Conservation (phyloP, 2,113 vertebrate genomes). For the Hyperoodon ampullatus region DNA sequence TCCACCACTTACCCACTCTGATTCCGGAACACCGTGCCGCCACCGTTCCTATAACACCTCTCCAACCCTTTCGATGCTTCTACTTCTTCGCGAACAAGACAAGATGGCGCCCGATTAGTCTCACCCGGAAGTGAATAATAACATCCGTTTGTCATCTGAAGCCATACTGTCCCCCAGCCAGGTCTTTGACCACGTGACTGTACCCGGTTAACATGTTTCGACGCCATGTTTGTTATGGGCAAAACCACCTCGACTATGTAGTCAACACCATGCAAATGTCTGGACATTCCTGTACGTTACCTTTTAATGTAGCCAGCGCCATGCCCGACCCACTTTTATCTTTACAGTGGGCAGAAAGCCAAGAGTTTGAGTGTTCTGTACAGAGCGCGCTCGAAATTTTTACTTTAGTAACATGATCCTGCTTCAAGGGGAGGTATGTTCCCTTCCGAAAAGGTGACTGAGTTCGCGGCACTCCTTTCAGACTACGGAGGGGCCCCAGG, state of each 20-base stretch:
- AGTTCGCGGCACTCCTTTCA: not conserved
- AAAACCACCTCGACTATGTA: not conserved
- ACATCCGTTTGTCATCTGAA: slow-evolving; percentile 75
- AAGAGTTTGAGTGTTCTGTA: not conserved
- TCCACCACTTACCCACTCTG: slow-evolving; percentile 63
- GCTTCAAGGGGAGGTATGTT: not conserved
- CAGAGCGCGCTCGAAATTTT: not conserved
- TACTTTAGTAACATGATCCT: not conserved
- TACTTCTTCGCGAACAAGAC: slow-evolving; percentile 85
- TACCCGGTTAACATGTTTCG: accelerated
- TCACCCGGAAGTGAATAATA: slow-evolving; percentile 84
- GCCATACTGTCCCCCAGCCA: not conserved
- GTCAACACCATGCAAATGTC: not conserved
- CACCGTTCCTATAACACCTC: slow-evolving; percentile 63
- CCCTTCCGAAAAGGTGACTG: not conserved
- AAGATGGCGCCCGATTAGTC: slow-evolving; percentile 85
- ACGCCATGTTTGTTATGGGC: slow-evolving; percentile 82
- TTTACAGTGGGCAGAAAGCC: not conserved
- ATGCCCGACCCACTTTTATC: not conserved
- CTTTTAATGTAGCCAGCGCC: not conserved
- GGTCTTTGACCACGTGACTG: not conserved
- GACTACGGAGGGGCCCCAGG: not conserved
- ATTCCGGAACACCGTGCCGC: slow-evolving; percentile 63
- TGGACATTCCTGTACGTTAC: not conserved
- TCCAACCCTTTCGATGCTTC: slow-evolving; percentile 74